Evolutionary conservation across 2,113 vertebrate genomes (phyloP).

Genomic region (Amblyopsis rosae): DNA sequence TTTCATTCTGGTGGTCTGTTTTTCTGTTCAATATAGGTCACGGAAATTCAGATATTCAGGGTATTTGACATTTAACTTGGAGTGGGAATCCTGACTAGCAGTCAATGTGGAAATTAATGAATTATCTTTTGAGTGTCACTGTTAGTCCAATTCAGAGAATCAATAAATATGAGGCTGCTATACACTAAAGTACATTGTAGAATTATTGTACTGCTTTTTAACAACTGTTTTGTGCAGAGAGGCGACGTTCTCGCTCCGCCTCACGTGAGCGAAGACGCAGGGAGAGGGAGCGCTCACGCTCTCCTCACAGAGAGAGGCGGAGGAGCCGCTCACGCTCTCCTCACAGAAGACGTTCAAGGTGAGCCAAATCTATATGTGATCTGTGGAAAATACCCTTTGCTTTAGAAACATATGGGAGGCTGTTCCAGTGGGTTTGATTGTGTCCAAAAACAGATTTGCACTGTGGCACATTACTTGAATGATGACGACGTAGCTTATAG

Average conservation of each 20-base stretch:
- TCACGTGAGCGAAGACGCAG: conserved; percentile 88
- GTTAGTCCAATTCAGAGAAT: not conserved
- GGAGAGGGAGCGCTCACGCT: conserved; percentile 85
- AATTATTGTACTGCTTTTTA: not conserved
- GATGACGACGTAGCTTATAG: not conserved
- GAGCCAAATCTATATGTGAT: conserved; percentile 22
- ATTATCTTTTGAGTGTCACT: not conserved
- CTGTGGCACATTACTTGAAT: not conserved
- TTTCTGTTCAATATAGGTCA: too few relatives aligned
- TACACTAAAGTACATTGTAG: not conserved
- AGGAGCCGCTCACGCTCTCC: conserved; percentile 90
- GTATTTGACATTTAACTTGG: too few relatives aligned
- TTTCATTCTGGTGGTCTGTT: too few relatives aligned
- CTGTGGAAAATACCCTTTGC: not conserved
- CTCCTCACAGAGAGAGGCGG: conserved; percentile 87
- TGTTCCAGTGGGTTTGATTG: too few relatives aligned
- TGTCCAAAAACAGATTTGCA: not conserved
- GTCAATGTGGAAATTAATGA: not conserved
- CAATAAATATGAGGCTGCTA: not conserved
- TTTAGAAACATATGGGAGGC: too few relatives aligned
- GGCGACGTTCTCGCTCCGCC: conserved; percentile 87
- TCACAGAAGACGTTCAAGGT: conserved; percentile 91
- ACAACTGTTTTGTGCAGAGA: conserved; percentile 71
- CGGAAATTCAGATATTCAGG: too few relatives aligned
- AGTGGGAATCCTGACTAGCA: too few relatives aligned